A percentile compares a stretch with the other conserved stretches of the same genome.
These are phyloP conservation scores for Catharus ustulatus DNA, from an alignment of 2,797 vertebrate genomes.

Conservation along the genomic window DNA sequence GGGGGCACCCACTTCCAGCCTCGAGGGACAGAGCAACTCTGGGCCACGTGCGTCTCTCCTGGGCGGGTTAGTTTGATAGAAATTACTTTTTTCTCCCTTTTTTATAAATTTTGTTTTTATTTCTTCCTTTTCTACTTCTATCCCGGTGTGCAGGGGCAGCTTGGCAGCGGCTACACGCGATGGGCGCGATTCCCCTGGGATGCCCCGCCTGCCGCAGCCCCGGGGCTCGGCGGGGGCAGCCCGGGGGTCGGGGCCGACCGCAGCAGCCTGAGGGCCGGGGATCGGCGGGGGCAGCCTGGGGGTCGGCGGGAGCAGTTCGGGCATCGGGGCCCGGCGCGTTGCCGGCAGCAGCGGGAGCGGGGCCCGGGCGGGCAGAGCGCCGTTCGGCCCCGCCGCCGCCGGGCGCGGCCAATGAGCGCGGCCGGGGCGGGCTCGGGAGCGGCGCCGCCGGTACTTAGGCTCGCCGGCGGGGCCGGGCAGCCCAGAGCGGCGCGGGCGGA, in stretches of 20 bases:
- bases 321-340: no score
- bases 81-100: not conserved
- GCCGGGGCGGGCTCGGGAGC: constrained; percentile 61
- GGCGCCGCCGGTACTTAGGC: constrained; percentile 65
- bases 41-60: accelerated
- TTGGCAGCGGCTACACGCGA: accelerated
- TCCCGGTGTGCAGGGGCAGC: no score
- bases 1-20: not conserved
- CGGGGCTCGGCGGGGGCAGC: no score
- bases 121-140: not conserved
- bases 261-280: no score
- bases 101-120: accelerated
- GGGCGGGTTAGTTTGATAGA: accelerated
- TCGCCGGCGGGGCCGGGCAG: not conserved
- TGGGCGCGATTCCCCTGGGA: accelerated
- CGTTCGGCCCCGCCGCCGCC: not conserved
- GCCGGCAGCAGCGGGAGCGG: not conserved
- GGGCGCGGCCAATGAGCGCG: constrained; percentile 67
- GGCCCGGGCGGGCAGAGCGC: not conserved
- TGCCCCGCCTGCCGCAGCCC: not conserved
- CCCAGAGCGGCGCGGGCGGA: constrained; percentile 10
- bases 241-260: no score
- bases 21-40: not conserved
- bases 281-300: no score
- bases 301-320: no score